Evolutionary conservation across 2,113 vertebrate species (phyloP).

Genomic region (Camelus dromedarius): DNA sequence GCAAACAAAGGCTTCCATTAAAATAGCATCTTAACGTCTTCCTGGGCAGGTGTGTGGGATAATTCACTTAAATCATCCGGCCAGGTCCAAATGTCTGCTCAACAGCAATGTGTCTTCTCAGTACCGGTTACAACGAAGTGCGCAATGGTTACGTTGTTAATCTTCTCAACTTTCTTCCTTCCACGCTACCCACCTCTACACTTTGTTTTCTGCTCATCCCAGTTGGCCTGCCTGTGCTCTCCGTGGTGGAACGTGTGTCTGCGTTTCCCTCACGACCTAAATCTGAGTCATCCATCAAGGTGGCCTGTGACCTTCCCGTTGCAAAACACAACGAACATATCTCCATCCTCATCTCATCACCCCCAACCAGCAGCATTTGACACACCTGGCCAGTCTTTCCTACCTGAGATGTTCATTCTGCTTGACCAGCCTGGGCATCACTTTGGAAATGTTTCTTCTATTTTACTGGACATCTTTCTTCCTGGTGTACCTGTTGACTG

Average conservation of each 20-base stretch:
- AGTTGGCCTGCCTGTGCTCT: neutral
- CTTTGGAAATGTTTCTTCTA: neutral
- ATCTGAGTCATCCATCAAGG: neutral
- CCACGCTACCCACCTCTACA: neutral
- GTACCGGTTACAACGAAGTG: neutral
- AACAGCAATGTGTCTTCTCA: neutral
- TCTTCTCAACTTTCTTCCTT: neutral
- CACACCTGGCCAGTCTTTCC: neutral
- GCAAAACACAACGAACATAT: neutral
- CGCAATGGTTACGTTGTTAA: neutral
- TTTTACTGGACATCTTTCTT: neutral
- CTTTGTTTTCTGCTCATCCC: neutral
- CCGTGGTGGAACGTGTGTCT: neutral
- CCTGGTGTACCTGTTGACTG: neutral
- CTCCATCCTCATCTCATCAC: neutral
- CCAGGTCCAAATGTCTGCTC: neutral
- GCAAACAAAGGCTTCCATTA: neutral
- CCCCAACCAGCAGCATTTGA: neutral
- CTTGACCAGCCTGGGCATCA: fast-evolving
- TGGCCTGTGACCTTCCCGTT: neutral
- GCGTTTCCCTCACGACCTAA: neutral
- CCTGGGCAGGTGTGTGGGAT: neutral
- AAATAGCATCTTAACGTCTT: neutral
- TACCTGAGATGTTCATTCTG: neutral
- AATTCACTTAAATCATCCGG: neutral